A percentile compares a stretch with the other conserved stretches of the same genome.
These are phyloP conservation scores for Melanotaenia duboulayi DNA, from an alignment of 2,113 vertebrate genomes.

Conservation along the genomic window DNA sequence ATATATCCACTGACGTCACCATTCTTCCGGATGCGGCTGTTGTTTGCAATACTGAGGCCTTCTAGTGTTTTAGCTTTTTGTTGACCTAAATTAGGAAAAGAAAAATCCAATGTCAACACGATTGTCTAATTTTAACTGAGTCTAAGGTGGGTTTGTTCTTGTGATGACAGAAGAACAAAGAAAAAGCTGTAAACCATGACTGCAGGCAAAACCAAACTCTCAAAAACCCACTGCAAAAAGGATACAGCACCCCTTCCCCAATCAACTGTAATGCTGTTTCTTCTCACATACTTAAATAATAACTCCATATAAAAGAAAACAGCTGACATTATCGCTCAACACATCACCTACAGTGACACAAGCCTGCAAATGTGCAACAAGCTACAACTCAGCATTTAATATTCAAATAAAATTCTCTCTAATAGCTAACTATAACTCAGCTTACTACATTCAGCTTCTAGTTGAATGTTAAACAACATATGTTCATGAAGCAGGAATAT, in stretches of 20 bases:
- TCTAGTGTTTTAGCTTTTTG: too few species aligned
- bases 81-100: too few species aligned
- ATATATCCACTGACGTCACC: not conserved
- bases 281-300: slow-evolving; percentile 10
- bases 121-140: too few species aligned
- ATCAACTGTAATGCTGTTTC: not conserved
- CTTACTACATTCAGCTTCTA: slow-evolving; percentile 15
- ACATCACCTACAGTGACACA: slow-evolving; percentile 16
- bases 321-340: slow-evolving; percentile 6
- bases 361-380: slow-evolving; percentile 50
- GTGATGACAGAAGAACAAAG: too few species aligned
- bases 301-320: slow-evolving; percentile 12
- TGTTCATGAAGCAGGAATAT: slow-evolving; percentile 47
- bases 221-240: slow-evolving; percentile 5
- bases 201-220: slow-evolving; percentile 6
- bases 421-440: not conserved
- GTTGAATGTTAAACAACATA: slow-evolving; percentile 45
- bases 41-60: not conserved
- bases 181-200: not conserved
- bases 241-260: not conserved
- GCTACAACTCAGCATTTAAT: slow-evolving; percentile 35
- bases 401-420: slow-evolving; percentile 7
- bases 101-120: too few species aligned
- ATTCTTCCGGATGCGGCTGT: not conserved
- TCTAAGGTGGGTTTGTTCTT: too few species aligned